A percentile compares a stretch with the other conserved stretches of the same genome.
Evolutionary conservation across 1,140 invertebrate genomes (phyloP).

Genomic region (Drosophila nasuta): DNA sequence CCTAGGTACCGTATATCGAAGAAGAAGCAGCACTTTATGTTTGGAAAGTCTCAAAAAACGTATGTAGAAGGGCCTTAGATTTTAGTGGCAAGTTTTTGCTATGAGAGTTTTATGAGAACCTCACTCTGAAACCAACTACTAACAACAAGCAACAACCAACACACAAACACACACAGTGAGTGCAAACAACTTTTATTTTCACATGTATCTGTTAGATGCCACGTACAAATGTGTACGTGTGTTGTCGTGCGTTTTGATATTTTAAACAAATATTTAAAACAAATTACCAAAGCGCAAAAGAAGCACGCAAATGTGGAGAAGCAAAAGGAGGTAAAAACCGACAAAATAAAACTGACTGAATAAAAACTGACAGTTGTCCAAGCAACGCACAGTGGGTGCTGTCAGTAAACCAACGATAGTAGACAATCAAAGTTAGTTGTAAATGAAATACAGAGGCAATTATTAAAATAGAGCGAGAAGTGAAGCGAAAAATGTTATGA

Average conservation of each 20-base stretch:
- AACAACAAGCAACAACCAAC: conserved; percentile 13
- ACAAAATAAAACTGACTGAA: too few species aligned
- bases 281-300: conserved; percentile 77
- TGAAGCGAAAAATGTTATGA: background rate
- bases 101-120: conserved; percentile 58
- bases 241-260: conserved; percentile 72
- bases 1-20: conserved; percentile 8
- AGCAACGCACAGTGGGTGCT: conserved; percentile 45
- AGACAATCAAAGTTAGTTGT: background rate
- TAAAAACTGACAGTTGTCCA: conserved; percentile 27
- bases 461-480: background rate
- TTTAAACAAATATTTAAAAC: conserved; percentile 82
- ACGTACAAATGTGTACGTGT: conserved; percentile 76
- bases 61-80: conserved; percentile 30
- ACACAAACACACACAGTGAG: conserved; percentile 14
- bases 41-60: conserved; percentile 17
- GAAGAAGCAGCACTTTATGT: background rate
- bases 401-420: background rate
- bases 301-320: conserved; percentile 59
- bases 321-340: conserved; percentile 25
- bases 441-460: background rate
- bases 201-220: conserved; percentile 80
- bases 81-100: conserved; percentile 34
- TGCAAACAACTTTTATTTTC: conserved; percentile 79
- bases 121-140: too few species aligned